A percentile compares a stretch with the other conserved stretches of the same genome.
These are phyloP conservation scores for Sialis fuliginosa DNA, from an alignment of 2,888 invertebrate species.

Conservation along the genomic window DNA sequence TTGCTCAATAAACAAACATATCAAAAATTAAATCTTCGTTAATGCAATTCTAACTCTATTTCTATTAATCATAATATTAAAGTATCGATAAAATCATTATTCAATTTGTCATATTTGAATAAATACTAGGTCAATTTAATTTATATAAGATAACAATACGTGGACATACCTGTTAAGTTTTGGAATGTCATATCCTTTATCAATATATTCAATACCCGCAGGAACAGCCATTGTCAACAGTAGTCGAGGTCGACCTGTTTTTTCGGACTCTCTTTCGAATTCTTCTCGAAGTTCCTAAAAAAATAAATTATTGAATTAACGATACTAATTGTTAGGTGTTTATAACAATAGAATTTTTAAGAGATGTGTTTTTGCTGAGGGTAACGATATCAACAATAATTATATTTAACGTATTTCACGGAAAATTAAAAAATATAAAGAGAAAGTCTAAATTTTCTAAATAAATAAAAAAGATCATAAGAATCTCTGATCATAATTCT, in stretches of 20 bases:
- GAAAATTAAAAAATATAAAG: no score
- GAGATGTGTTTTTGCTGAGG: no score
- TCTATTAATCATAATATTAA: neutral
- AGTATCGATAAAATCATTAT: neutral
- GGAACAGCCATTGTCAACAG: slow-evolving; percentile 87
- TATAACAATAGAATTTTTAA: no score
- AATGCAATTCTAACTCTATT: neutral
- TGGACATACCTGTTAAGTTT: slow-evolving; percentile 56
- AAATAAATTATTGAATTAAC: slow-evolving; percentile 4
- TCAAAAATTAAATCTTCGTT: neutral
- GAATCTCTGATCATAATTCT: no score
- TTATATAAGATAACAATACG: neutral
- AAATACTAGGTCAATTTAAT: neutral
- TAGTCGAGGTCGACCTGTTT: slow-evolving; percentile 62
- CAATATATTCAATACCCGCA: slow-evolving; percentile 82
- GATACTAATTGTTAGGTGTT: no score
- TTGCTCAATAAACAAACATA: neutral
- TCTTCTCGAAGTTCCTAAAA: slow-evolving; percentile 67
- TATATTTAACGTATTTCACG: no score
- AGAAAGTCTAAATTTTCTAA: no score
- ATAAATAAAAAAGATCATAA: no score
- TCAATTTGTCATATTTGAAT: neutral
- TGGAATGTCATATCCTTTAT: slow-evolving; percentile 83
- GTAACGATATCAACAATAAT: no score
- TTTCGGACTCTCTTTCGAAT: slow-evolving; percentile 69